Evolutionary conservation across 1,140 invertebrate species (phyloP), one percentile per base, ranked within the genome.

Genomic region (Mizuhopecten yessoensis): DNA sequence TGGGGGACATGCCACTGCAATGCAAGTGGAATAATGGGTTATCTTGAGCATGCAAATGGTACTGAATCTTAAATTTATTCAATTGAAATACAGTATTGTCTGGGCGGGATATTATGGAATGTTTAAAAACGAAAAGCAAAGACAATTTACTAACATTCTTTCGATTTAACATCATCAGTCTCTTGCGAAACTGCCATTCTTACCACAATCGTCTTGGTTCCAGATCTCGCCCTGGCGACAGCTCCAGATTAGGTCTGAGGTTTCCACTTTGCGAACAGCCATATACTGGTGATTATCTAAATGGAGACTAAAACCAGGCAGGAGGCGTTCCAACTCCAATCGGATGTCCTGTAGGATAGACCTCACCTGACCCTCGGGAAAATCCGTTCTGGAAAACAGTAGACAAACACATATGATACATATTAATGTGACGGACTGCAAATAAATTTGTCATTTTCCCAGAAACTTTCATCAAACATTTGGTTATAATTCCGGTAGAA

Each of bases 191-290:
- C 13, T 5, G 36, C 13, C 13, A 13, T 39, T 7, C 92, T 93
- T 87, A 94, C 94, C 93, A 93, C 94, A 94, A 0, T 87, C 91
- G 87, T 93, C 91, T 15, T 90, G 88, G 86, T 91, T 91, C 20
- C 87, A 90, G 91, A 94, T 93, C 87, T 94, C 93, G n/a, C 94
- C 94, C n/a, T 75, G 33, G 20, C 90, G 87, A 87, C 94, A 94
- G 17, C 92, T 57, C 92, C 90, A 93, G 23, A 91, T 88, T 1
- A 93, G 90, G 7, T 90, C 75, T 20, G 87, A 88, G 0, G 86
- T 92, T 34, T 87, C 88, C 23, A 94, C 91, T 86, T 90, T 92
- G 34, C 91, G 86, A 36, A 92, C 88, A 15, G 93, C 33, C 33
- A 86, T 90, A 88, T 93, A 94, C 23, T 89, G 88, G 20, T 93